Evolutionary conservation across 2,113 vertebrate species (phyloP).

Genomic region (Calidris pygmaea): DNA sequence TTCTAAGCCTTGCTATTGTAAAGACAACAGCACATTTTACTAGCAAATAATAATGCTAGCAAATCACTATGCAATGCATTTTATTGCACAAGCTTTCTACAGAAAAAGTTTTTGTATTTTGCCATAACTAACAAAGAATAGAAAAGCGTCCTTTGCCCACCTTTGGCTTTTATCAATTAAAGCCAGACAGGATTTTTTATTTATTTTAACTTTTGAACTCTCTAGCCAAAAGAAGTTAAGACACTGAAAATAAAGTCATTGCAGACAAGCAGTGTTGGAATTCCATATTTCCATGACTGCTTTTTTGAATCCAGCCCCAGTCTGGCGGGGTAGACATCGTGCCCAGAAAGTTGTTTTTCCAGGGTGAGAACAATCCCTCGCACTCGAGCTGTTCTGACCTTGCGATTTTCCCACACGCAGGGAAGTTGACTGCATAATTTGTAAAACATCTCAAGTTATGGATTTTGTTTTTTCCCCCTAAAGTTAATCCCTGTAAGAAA

Average conservation of each 20-base stretch:
- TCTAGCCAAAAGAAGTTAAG: not conserved
- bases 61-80: not conserved
- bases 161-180: not conserved
- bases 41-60: not conserved
- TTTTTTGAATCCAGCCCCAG: not conserved
- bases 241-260: not conserved
- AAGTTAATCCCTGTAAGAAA: slow-evolving; percentile 4
- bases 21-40: not conserved
- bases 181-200: not conserved
- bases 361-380: slow-evolving; percentile 3
- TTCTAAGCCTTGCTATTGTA: not conserved
- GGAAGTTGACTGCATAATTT: not conserved
- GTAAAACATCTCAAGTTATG: not conserved
- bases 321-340: not conserved
- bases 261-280: not conserved
- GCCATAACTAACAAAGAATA: not conserved
- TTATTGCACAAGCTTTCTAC: not conserved
- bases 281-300: not conserved
- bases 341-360: slow-evolving; percentile 26
- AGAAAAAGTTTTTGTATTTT: not conserved
- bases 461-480: not conserved
- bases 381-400: slow-evolving; percentile 4
- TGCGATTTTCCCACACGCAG: not conserved
- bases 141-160: not conserved
- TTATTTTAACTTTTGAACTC: not conserved